Percentiles rank a stretch among this genome's conserved stretches.
Conservation (phyloP, 2,113 vertebrate genomes). For the Madoqua kirkii region DNA sequence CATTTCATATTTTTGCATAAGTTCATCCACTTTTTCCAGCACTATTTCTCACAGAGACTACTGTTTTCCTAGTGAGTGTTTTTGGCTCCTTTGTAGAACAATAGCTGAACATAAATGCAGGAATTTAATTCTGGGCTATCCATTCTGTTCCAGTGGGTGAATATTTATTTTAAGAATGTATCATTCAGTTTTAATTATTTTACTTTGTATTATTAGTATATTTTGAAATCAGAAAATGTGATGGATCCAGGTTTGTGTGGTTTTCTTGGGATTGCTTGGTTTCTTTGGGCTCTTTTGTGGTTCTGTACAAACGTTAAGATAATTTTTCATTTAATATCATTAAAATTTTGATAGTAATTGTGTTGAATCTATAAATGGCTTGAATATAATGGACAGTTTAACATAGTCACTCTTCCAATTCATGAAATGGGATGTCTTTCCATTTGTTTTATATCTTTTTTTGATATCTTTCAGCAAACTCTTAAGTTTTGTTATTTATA, state of each 20-base stretch:
- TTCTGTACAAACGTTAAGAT: not conserved
- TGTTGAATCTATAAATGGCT: not conserved
- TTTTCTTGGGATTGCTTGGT: not conserved
- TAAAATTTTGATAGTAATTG: not conserved
- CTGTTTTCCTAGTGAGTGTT: not conserved
- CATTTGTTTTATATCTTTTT: not conserved
- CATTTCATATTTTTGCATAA: not conserved
- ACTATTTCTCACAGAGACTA: not conserved
- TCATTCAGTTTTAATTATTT: not conserved
- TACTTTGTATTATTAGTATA: not conserved
- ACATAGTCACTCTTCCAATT: not conserved
- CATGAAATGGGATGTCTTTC: not conserved
- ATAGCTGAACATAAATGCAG: not conserved
- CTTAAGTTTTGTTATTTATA: not conserved
- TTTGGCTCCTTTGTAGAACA: not conserved
- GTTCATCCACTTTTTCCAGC: not conserved
- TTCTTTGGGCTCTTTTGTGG: not conserved
- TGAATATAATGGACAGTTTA: not conserved
- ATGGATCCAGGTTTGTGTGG: not conserved
- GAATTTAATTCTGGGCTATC: not conserved
- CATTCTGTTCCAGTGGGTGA: not conserved
- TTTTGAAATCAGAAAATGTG: not conserved
- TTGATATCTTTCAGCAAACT: not conserved
- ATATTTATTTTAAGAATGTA: not conserved
- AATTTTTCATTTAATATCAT: not conserved